Evolutionary conservation across 1,140 invertebrate genomes (phyloP), one percentile per base, ranked within the genome.

Genomic region (Cherax destructor): DNA sequence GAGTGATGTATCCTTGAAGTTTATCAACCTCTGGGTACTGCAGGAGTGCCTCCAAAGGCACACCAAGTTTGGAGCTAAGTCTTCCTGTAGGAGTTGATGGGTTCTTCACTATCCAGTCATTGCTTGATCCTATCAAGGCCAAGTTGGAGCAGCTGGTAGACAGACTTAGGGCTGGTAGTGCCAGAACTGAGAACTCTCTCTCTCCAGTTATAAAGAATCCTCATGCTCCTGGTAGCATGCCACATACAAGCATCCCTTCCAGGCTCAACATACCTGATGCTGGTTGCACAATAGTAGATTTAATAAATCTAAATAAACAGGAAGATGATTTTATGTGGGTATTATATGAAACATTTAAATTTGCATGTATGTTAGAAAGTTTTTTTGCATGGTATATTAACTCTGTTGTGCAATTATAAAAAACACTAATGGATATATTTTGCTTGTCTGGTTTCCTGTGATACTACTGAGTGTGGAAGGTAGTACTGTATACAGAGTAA

Each of bases 101-200:
- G 24, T 78, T 77, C 52, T 85, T 85, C 89, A 84, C 24, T 30
- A 77, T 85, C 18, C 89, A 91, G 72, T 85, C 83, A 69, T 77
- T 91, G n/a, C 49, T 91, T 77, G 83, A 56, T 11, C 61, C 89
- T 16, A 52, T 91, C 56, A 91, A 72, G 61, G 81, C 49, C 89
- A 91, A 91, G 76, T 84, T 91, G 79, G 89, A 91, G 74, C 89
- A 91, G 49, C 83, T 85, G 83, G 78, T 91, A 76, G 89, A 52
- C 52, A 91, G 74, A 74, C 83, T 86, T n/a, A 49, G 89, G 41
- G 59, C 30, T 24, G 83, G 83, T 59, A 56, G 65, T 61, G 77
- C 59, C 59, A 65, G 78, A 30, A 69, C 77, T 52, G 61, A 41
- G 65, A 41, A 50, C 49, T 76, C 78, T 4, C 9, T 41, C 30